phyloP scores from a whole-genome alignment of 2,888 invertebrate species.

The Formica aserva region DNA sequence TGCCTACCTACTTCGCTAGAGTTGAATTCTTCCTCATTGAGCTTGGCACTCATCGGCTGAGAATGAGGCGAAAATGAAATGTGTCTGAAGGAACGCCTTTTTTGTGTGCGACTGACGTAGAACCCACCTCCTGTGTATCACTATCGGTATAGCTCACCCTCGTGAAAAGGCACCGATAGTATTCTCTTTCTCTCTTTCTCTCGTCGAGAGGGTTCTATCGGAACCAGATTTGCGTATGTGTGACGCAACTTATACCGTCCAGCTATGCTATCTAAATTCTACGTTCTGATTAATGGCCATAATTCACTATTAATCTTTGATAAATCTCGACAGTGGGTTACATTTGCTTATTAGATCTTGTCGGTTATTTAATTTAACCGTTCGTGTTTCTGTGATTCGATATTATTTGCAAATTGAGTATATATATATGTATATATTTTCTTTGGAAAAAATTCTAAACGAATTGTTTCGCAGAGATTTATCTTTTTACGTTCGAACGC shows the following conservation, averaged over 20 bases:
- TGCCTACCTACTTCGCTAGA: slow-evolving; percentile 37
- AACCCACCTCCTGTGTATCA: slow-evolving; percentile 46
- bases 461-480: background rate
- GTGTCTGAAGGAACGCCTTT: slow-evolving; percentile 41
- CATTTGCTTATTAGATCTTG: slow-evolving; percentile 1
- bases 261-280: slow-evolving; percentile 23
- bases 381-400: background rate
- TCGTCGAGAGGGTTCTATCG: slow-evolving; percentile 19
- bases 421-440: background rate
- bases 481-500: background rate
- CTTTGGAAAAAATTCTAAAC: background rate
- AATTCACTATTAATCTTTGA: slow-evolving; percentile 16
- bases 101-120: slow-evolving; percentile 27
- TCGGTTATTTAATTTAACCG: background rate
- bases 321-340: slow-evolving; percentile 7
- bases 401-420: background rate
- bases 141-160: slow-evolving; percentile 23
- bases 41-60: slow-evolving; percentile 55
- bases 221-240: slow-evolving; percentile 19
- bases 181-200: background rate
- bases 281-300: slow-evolving; percentile 7
- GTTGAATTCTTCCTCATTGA: slow-evolving; percentile 55
- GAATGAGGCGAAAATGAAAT: slow-evolving; percentile 62
- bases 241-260: slow-evolving; percentile 28
- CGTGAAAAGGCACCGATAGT: slow-evolving; percentile 40